These are phyloP conservation scores for Arenaria interpres DNA, from an alignment of 2,113 vertebrate genomes.

Conservation along the genomic window DNA sequence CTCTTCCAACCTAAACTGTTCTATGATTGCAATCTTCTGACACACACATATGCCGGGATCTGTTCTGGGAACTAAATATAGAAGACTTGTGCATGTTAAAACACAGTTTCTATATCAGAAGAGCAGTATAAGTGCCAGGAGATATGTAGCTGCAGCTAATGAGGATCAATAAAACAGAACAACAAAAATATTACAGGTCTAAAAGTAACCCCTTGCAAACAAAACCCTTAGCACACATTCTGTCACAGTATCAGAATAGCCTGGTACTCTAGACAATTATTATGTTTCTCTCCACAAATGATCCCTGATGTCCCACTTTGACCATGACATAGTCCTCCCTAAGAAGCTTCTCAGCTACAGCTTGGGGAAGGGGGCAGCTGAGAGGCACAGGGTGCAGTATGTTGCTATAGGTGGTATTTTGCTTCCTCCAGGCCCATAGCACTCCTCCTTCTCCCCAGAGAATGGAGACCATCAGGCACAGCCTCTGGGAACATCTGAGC, in stretches of 20 bases:
- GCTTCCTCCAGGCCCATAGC: not conserved
- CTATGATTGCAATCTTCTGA: not conserved
- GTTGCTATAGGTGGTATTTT: not conserved
- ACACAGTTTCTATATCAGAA: not conserved
- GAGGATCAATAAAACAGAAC: not conserved
- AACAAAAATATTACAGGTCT: not conserved
- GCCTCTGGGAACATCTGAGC: not conserved
- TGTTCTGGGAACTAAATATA: not conserved
- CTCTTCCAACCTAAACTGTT: not conserved
- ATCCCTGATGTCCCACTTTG: accelerated
- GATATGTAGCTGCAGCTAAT: not conserved
- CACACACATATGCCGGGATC: accelerated
- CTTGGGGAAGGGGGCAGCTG: accelerated
- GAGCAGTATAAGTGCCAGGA: not conserved
- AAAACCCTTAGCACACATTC: not conserved
- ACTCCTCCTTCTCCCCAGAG: not conserved
- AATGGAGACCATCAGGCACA: accelerated
- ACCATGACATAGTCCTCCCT: too few species aligned
- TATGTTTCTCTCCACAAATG: not conserved
- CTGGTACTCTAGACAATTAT: not conserved
- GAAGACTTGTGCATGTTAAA: not conserved
- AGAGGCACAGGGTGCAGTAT: accelerated
- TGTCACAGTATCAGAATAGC: accelerated
- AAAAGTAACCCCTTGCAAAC: accelerated
- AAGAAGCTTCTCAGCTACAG: not conserved